These are phyloP conservation scores for Spinus olivaceus DNA, from an alignment of 2,797 vertebrate genomes.

Conservation along the genomic window DNA sequence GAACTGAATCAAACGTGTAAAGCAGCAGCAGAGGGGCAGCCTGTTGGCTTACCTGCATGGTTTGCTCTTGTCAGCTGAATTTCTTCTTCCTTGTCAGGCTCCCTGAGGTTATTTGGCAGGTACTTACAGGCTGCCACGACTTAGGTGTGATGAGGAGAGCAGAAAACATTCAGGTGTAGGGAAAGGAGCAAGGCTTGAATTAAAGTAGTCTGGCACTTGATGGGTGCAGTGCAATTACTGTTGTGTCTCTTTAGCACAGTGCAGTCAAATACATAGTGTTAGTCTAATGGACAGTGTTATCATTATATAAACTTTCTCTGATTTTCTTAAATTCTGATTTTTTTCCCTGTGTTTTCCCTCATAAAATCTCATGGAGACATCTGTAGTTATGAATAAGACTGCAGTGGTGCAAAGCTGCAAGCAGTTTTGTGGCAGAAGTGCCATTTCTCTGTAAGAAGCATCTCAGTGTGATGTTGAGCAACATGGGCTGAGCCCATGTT, in stretches of 20 bases:
- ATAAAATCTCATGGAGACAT: background rate
- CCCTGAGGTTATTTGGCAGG: background rate
- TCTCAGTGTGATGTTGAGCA: background rate
- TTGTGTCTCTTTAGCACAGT: fast-evolving
- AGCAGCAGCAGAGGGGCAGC: background rate
- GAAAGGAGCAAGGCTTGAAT: background rate
- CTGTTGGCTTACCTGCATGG: fast-evolving
- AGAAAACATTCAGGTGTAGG: background rate
- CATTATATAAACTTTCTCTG: background rate
- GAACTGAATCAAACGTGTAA: background rate
- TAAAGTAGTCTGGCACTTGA: background rate
- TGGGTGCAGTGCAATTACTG: background rate
- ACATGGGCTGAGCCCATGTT: background rate
- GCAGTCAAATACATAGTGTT: background rate
- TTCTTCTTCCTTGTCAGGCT: background rate
- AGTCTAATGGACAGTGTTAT: background rate
- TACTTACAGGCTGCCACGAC: background rate
- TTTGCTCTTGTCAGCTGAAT: background rate
- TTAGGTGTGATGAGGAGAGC: background rate
- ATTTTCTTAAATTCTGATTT: background rate
- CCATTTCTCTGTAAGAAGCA: background rate
- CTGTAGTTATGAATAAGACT: background rate
- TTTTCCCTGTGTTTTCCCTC: background rate
- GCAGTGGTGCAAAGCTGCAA: background rate
- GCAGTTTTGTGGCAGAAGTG: background rate